Conservation (phyloP, 2,113 vertebrate species). For the Ameiurus melas region DNA sequence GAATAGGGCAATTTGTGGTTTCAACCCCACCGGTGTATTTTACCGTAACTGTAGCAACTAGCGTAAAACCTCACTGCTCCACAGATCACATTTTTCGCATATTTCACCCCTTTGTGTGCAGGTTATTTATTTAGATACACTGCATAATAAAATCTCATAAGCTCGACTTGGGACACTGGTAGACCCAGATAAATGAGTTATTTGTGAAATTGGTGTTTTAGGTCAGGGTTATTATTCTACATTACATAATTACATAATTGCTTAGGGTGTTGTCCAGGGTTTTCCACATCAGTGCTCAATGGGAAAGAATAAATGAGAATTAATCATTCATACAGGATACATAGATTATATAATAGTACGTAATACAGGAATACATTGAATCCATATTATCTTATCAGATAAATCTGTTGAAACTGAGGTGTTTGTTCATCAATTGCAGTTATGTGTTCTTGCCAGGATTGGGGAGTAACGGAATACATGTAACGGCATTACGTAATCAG, state of each 20-base stretch:
- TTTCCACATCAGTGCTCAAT: not conserved
- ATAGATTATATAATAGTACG: not conserved
- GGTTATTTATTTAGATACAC: slow-evolving; percentile 29
- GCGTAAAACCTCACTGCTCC: slow-evolving; percentile 56
- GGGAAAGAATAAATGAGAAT: not conserved
- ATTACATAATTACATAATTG: too few species aligned
- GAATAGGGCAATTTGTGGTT: slow-evolving; percentile 67
- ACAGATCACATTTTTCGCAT: slow-evolving; percentile 60
- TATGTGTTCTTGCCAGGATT: too few species aligned
- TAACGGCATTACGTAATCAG: too few species aligned
- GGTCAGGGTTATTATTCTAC: not conserved
- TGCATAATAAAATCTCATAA: slow-evolving; percentile 16
- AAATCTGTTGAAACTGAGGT: not conserved
- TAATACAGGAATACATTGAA: not conserved
- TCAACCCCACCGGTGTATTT: slow-evolving; percentile 62
- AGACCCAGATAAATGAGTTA: not conserved
- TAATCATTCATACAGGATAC: not conserved
- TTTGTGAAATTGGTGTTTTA: slow-evolving; percentile 10
- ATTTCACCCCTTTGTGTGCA: slow-evolving; percentile 36
- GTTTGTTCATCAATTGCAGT: too few species aligned
- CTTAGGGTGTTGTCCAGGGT: not conserved
- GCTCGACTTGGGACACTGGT: not conserved
- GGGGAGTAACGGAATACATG: too few species aligned
- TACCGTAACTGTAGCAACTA: slow-evolving; percentile 60
- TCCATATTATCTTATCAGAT: not conserved